These are phyloP conservation scores for Platorchestia sp. DNA, from an alignment of 1,140 invertebrate genomes.

Conservation along the genomic window DNA sequence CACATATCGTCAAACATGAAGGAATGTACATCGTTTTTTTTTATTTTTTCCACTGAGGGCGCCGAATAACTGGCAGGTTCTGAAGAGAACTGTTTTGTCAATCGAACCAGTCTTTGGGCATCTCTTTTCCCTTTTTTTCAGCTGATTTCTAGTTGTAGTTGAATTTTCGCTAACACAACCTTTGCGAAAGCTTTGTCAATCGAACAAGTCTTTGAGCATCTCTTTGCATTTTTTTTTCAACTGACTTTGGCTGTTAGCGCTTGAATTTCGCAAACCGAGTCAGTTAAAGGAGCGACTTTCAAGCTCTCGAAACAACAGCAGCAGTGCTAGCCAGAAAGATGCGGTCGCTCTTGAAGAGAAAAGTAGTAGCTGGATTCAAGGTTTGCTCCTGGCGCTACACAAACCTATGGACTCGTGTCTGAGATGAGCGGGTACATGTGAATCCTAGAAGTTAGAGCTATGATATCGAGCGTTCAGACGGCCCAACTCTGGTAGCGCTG, in stretches of 20 bases:
- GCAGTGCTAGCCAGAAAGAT: neutral
- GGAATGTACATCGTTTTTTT: neutral
- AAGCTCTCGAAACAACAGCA: neutral
- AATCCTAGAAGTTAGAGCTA: neutral
- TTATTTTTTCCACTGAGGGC: neutral
- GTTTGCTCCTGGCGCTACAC: neutral
- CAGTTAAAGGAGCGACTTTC: too few species aligned
- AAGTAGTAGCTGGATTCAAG: neutral
- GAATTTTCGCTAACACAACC: too few species aligned
- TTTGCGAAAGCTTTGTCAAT: neutral
- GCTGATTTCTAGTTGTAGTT: too few species aligned
- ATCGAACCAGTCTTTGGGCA: neutral
- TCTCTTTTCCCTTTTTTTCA: too few species aligned
- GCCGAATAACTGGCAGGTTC: neutral
- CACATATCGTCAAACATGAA: neutral
- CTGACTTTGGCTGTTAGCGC: too few species aligned
- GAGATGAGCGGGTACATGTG: neutral
- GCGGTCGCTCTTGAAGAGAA: neutral
- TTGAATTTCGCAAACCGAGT: too few species aligned
- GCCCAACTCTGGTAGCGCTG: neutral
- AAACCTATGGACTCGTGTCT: neutral
- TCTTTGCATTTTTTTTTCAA: too few species aligned
- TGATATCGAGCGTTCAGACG: neutral
- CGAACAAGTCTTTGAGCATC: neutral
- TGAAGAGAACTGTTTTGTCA: neutral